Percentiles rank a stretch among this genome's conserved stretches.
phyloP scores from a whole-genome alignment of 2,888 invertebrate species.

The Galeopsomyia nigrocyanea region DNA sequence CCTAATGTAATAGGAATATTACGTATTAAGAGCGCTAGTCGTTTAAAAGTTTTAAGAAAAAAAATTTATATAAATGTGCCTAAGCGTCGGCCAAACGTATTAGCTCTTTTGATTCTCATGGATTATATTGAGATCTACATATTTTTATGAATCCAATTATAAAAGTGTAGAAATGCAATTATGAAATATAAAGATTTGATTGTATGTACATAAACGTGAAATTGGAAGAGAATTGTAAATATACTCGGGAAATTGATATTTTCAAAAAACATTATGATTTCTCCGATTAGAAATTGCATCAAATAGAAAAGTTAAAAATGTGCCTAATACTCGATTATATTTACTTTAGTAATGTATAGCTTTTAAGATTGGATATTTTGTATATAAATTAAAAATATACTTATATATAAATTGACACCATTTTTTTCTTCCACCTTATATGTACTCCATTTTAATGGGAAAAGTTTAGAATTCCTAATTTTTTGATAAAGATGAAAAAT shows the following conservation, averaged over 20 bases:
- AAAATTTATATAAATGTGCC: constrained; percentile 8
- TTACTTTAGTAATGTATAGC: constrained; percentile 30
- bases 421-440: constrained; percentile 7
- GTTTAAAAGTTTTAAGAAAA: constrained; percentile 11
- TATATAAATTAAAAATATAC: constrained; percentile 46
- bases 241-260: constrained; percentile 13
- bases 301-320: constrained; percentile 19
- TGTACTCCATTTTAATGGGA: neutral
- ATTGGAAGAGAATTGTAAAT: constrained; percentile 37
- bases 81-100: constrained; percentile 12
- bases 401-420: constrained; percentile 4
- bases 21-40: constrained; percentile 33
- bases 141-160: constrained; percentile 7
- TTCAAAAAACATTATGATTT: constrained; percentile 22
- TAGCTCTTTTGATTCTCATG: constrained; percentile 13
- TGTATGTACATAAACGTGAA: constrained; percentile 43
- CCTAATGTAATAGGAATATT: neutral
- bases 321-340: constrained; percentile 42
- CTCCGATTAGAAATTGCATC: neutral
- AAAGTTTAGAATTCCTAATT: neutral
- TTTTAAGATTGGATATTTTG: constrained; percentile 40
- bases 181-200: neutral
- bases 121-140: constrained; percentile 26
- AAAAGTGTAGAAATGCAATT: constrained; percentile 10
- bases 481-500: neutral